Evolutionary conservation across 2,113 vertebrate genomes (phyloP).

Genomic region (Motacilla alba): DNA sequence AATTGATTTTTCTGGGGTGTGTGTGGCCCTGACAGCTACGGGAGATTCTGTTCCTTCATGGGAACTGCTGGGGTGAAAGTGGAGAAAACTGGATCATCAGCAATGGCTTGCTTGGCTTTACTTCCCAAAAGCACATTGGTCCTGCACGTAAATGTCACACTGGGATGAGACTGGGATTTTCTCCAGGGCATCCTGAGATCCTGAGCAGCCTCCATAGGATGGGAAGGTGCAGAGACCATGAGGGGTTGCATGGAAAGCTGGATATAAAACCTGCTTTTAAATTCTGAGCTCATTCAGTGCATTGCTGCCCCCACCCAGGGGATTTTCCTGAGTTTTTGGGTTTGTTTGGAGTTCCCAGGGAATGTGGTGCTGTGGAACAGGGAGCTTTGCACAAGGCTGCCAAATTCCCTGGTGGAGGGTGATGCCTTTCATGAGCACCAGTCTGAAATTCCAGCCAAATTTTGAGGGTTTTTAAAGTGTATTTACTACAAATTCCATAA

Average conservation of each 20-base stretch:
- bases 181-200: fast-evolving
- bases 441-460: not conserved
- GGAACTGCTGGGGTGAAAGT: not conserved
- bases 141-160: not conserved
- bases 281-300: fast-evolving
- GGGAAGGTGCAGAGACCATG: fast-evolving
- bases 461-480: not conserved
- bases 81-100: not conserved
- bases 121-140: fast-evolving
- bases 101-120: not conserved
- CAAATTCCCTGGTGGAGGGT: not conserved
- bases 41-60: not conserved
- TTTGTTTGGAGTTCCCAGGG: fast-evolving
- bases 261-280: not conserved
- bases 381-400: not conserved
- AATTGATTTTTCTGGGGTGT: not conserved
- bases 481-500: not conserved
- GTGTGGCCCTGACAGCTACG: not conserved
- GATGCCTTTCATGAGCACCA: not conserved
- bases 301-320: not conserved
- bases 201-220: fast-evolving
- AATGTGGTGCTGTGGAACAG: not conserved
- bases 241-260: not conserved
- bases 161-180: not conserved
- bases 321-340: not conserved